Base-by-base conservation (phyloP, 2,113 vertebrate genomes). In the Xenopus laevis region DNA sequence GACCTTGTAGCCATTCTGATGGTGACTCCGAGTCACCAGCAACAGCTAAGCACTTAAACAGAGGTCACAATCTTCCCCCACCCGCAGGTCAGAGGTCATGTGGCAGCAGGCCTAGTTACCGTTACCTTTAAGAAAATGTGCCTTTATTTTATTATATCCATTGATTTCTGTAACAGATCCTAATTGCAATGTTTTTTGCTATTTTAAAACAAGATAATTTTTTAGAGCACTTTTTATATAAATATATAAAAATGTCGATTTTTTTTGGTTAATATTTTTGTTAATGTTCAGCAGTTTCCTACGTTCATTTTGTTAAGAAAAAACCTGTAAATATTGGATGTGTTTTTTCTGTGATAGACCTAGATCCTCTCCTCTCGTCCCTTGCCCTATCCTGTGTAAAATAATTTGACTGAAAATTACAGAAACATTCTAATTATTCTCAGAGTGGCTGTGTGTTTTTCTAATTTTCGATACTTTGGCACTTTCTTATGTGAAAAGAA, bases 331-430 rank as follows among this genome's bases (percentile, higher is more conserved):
- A 77, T 77, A 77, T 55, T 76, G 58, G 74, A 70, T 64, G 74
- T 77, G 63, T 27, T 77, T 64, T 44, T 69, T 70, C 74, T 70
- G 74, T 70, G 67, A 77, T 70, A 63, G 53, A 63, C 74, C 67
- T 62, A 53, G 18, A 69, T 21, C 65, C 74, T 53, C 10, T 33
- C 58, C 16, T 30, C 23, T 23, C 47, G 40, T 5, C 7, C 67
- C 15, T n/a, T 23, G 10, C 46, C 46, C 66, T 46, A 52, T n/a
- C 73, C 58, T 50, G n/a, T 77, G 74, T 77, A 77, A 77, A 70
- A 77, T 77, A 77, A 77, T 77, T 77, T 77, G 66, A 77, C 67
- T 77, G 74, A 70, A 30, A 77, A 77, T 45, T 77, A 77, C 59
- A 70, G 68, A 60, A 68, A 55, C 59, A 69, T 76, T 76, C 62